These are phyloP conservation scores for Sepiola atlantica DNA, from an alignment of 2,888 invertebrate genomes.

Conservation along the genomic window DNA sequence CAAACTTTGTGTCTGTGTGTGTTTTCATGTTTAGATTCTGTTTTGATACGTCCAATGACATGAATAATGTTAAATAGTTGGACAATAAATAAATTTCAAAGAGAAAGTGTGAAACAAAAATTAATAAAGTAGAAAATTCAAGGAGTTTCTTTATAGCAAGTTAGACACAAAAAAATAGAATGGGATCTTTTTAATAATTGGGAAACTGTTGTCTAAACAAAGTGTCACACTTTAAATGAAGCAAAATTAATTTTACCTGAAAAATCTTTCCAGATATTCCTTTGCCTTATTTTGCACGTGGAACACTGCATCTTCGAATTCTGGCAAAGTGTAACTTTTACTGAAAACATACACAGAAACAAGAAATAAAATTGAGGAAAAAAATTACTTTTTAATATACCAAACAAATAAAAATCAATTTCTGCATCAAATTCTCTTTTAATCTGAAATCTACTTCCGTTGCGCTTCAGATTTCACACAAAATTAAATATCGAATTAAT, in stretches of 20 bases:
- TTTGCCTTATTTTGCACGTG: constrained; percentile 71
- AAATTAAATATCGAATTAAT: neutral
- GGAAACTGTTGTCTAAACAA: neutral
- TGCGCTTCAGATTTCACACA: neutral
- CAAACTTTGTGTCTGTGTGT: neutral
- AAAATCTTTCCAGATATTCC: constrained; percentile 70
- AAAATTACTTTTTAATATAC: neutral
- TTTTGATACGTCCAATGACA: neutral
- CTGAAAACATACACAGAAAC: constrained; percentile 56
- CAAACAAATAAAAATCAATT: neutral
- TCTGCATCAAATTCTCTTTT: neutral
- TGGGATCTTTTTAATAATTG: neutral
- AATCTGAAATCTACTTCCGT: neutral
- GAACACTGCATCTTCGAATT: constrained; percentile 71
- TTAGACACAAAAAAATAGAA: neutral
- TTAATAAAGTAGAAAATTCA: neutral
- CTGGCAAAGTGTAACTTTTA: constrained; percentile 67
- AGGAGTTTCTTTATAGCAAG: neutral
- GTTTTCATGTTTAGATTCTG: neutral
- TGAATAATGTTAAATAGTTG: neutral
- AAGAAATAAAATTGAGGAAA: neutral
- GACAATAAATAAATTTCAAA: neutral
- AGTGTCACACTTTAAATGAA: neutral
- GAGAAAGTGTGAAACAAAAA: neutral
- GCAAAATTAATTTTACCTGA: constrained; percentile 59